These are phyloP conservation scores for Dipodomys spectabilis DNA, from an alignment of 2,113 vertebrate species.

Conservation along the genomic window DNA sequence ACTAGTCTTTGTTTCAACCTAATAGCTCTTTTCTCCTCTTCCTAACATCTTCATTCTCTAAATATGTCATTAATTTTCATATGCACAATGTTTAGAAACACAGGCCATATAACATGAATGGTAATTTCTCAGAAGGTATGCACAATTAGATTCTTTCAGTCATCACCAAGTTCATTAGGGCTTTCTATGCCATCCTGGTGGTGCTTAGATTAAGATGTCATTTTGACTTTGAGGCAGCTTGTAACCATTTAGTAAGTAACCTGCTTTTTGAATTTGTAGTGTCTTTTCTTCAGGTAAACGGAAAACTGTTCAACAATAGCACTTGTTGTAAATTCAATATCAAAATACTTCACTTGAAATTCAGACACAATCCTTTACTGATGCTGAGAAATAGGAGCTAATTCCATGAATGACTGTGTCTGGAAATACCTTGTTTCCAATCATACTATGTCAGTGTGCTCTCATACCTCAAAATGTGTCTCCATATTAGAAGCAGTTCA, in stretches of 20 bases:
- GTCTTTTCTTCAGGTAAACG: background rate
- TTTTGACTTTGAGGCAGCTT: background rate
- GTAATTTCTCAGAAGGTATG: background rate
- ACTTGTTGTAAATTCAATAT: background rate
- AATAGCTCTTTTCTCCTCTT: background rate
- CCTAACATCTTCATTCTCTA: slow-evolving; percentile 10
- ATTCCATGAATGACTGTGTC: background rate
- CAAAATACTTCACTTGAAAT: background rate
- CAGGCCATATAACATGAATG: background rate
- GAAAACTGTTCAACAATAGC: background rate
- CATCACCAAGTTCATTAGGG: background rate
- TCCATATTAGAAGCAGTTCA: background rate
- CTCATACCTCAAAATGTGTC: background rate
- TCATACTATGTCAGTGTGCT: background rate
- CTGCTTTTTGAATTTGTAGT: background rate
- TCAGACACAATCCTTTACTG: background rate
- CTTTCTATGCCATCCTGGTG: background rate
- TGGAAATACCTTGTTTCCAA: background rate
- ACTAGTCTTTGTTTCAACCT: background rate
- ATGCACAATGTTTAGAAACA: background rate
- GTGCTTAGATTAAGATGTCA: background rate
- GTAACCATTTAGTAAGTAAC: background rate
- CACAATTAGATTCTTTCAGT: slow-evolving; percentile 19
- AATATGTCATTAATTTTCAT: slow-evolving; percentile 15
- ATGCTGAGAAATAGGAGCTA: background rate